Evolutionary conservation across 2,888 invertebrate species (phyloP).

Genomic region (Toxonevra muliebris): DNA sequence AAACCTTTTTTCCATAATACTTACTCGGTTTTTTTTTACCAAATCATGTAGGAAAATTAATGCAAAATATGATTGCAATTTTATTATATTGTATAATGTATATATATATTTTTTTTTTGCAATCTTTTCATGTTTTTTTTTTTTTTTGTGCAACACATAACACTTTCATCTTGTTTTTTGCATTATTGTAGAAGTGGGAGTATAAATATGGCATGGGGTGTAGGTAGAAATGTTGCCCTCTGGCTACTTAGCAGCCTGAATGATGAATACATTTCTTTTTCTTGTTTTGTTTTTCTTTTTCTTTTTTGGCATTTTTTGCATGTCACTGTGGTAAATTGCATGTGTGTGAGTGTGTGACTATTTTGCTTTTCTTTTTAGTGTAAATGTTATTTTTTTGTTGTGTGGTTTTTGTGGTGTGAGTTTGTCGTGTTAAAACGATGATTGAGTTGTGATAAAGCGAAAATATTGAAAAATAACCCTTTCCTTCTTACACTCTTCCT

Average conservation of each 20-base stretch:
- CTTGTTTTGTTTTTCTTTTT: too few relatives aligned
- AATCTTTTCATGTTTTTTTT: conserved; percentile 27
- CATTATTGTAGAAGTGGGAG: conserved; percentile 29
- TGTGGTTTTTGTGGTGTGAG: too few relatives aligned
- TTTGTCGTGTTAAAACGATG: conserved; percentile 40
- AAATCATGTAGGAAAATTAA: conserved; percentile 58
- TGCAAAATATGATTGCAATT: conserved; percentile 51
- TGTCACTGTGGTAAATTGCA: too few relatives aligned
- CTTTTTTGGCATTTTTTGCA: too few relatives aligned
- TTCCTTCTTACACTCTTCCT: conserved; percentile 13
- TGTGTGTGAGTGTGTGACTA: too few relatives aligned
- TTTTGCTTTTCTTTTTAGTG: too few relatives aligned
- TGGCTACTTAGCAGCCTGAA: conserved; percentile 40
- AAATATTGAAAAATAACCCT: conserved; percentile 31
- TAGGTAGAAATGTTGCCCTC: conserved; percentile 39
- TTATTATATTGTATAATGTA: conserved; percentile 19
- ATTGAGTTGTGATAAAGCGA: conserved; percentile 40
- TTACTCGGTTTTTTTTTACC: conserved; percentile 39
- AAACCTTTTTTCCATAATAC: too few relatives aligned
- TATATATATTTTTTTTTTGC: conserved; percentile 23
- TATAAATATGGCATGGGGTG: conserved; percentile 27
- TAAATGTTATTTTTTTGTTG: too few relatives aligned
- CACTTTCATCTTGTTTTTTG: too few relatives aligned
- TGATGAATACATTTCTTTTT: too few relatives aligned
- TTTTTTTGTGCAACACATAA: conserved; percentile 6